Percentiles rank a stretch among this genome's conserved stretches.
Conservation (phyloP, 1,140 invertebrate genomes). For the Lepidurus packardi region DNA sequence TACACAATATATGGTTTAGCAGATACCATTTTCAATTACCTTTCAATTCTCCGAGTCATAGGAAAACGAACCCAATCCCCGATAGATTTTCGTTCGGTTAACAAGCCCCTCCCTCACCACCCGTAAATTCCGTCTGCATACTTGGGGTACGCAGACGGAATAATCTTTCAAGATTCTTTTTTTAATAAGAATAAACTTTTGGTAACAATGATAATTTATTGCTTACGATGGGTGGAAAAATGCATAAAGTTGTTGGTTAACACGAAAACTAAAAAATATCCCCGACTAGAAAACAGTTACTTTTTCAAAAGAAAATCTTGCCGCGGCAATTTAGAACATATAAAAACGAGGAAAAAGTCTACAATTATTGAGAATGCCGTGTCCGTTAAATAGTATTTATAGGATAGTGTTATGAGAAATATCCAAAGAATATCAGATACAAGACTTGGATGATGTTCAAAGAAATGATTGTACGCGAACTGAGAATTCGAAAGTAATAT, state of each 20-base stretch:
- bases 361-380: no score
- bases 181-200: no score
- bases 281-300: slow-evolving; percentile 1
- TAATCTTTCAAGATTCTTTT: no score
- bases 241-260: not conserved
- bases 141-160: no score
- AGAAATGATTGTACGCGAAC: not conserved
- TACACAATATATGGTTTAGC: not conserved
- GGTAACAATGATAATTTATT: no score
- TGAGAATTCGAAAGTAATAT: not conserved
- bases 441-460: not conserved
- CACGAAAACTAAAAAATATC: not conserved
- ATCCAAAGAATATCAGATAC: not conserved
- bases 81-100: not conserved
- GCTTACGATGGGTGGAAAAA: no score
- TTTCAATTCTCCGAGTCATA: not conserved
- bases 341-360: no score
- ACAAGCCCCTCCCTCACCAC: no score
- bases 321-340: no score
- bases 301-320: not conserved
- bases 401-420: not conserved
- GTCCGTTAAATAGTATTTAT: not conserved
- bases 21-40: not conserved
- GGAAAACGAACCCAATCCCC: not conserved
- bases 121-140: no score